Conservation (phyloP, 2,113 vertebrate genomes). For the Marmota flaviventris region DNA sequence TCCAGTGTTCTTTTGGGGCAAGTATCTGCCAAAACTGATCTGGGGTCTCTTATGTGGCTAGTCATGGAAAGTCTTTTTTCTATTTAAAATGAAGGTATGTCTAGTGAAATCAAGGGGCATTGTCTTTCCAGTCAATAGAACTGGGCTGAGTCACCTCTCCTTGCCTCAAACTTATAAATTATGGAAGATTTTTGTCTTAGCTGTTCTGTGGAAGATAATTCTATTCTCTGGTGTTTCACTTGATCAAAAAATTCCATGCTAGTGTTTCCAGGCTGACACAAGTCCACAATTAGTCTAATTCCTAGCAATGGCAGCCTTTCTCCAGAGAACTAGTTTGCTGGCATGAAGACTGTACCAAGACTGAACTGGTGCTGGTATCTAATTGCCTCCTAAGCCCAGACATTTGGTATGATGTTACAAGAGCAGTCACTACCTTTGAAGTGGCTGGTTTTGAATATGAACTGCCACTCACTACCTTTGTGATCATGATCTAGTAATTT, state of each 20-base stretch:
- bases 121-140: not conserved
- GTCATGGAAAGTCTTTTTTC: not conserved
- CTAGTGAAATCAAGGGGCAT: not conserved
- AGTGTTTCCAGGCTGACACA: not conserved
- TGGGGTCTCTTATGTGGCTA: not conserved
- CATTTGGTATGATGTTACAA: not conserved
- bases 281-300: not conserved
- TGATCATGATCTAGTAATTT: not conserved
- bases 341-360: not conserved
- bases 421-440: not conserved
- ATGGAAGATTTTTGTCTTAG: not conserved
- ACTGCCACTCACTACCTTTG: not conserved
- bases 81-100: not conserved
- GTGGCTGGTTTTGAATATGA: not conserved
- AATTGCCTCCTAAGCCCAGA: not conserved
- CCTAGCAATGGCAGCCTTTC: not conserved
- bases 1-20: not conserved
- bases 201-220: not conserved
- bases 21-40: not conserved
- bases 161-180: not conserved
- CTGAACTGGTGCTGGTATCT: not conserved
- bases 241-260: not conserved
- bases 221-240: not conserved
- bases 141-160: not conserved
- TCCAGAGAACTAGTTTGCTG: constrained; percentile 2